These are phyloP conservation scores for Oithona nana DNA, from an alignment of 2,888 invertebrate species.

Conservation along the genomic window DNA sequence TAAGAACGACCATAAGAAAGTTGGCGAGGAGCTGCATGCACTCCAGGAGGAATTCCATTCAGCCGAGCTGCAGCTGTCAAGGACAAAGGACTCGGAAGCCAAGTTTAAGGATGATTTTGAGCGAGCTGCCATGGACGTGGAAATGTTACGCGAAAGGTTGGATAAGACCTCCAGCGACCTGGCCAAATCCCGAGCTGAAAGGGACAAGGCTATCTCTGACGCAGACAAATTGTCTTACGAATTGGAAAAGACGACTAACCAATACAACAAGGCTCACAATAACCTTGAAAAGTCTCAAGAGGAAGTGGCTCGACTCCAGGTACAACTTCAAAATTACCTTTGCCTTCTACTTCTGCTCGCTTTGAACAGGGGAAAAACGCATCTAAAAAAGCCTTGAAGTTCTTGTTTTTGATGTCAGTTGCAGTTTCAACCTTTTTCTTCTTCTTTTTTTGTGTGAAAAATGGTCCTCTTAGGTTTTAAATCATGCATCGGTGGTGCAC, in stretches of 20 bases:
- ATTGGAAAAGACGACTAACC: conserved; percentile 65
- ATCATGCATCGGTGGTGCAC: too few species aligned
- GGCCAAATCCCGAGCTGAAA: conserved; percentile 37
- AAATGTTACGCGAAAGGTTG: conserved; percentile 68
- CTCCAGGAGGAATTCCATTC: conserved; percentile 75
- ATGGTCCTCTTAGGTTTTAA: too few species aligned
- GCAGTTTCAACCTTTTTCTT: background rate
- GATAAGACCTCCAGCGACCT: conserved; percentile 72
- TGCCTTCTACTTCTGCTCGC: conserved; percentile 52
- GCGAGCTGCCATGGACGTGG: conserved; percentile 53
- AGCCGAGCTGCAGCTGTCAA: conserved; percentile 57
- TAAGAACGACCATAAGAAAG: conserved; percentile 62
- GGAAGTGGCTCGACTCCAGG: conserved; percentile 66
- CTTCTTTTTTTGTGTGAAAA: too few species aligned
- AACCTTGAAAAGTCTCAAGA: conserved; percentile 74
- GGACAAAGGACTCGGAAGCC: conserved; percentile 75
- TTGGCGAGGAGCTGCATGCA: conserved; percentile 65
- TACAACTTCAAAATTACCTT: too few species aligned
- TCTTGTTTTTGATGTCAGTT: too few species aligned
- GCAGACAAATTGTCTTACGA: conserved; percentile 34
- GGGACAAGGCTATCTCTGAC: conserved; percentile 25
- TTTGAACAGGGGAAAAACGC: too few species aligned
- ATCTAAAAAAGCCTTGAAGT: too few species aligned
- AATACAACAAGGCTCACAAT: conserved; percentile 62
- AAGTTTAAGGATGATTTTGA: conserved; percentile 64